Evolutionary conservation across 2,113 vertebrate genomes (phyloP).

Genomic region (Aspidoscelis tigris): DNA sequence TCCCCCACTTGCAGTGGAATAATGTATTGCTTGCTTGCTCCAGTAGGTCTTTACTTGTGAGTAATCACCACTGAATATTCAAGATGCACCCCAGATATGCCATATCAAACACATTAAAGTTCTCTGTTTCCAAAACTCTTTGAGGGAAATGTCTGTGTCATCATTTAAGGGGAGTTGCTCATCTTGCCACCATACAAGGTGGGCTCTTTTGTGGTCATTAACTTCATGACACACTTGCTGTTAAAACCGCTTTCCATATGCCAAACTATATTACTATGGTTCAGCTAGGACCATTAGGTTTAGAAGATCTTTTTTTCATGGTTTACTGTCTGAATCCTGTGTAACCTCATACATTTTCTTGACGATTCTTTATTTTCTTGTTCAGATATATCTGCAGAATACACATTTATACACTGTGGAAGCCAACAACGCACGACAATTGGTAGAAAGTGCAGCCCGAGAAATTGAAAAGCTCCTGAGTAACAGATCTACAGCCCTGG

Average conservation of each 20-base stretch:
- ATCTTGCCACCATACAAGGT: neutral
- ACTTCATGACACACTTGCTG: no score
- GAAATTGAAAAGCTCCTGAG: slow-evolving; percentile 94
- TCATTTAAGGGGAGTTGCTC: neutral
- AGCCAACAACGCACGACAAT: slow-evolving; percentile 90
- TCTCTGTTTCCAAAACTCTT: neutral
- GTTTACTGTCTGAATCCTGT: no score
- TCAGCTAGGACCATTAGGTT: neutral
- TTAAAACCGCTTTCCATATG: neutral
- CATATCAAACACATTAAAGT: neutral
- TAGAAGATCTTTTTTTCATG: no score
- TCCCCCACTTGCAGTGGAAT: neutral
- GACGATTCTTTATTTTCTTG: slow-evolving; percentile 36
- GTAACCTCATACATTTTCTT: neutral
- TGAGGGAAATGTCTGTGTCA: neutral
- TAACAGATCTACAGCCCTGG: slow-evolving; percentile 91
- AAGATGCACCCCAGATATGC: neutral
- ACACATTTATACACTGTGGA: slow-evolving; percentile 86
- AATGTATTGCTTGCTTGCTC: neutral
- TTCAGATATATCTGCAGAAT: slow-evolving; percentile 89
- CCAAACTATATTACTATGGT: neutral
- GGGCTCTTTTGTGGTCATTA: no score
- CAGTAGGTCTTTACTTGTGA: neutral
- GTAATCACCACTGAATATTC: neutral
- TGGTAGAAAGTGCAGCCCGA: slow-evolving; percentile 91